phyloP scores from a whole-genome alignment of 1,140 invertebrate genomes.

The Platorchestia sp. region DNA sequence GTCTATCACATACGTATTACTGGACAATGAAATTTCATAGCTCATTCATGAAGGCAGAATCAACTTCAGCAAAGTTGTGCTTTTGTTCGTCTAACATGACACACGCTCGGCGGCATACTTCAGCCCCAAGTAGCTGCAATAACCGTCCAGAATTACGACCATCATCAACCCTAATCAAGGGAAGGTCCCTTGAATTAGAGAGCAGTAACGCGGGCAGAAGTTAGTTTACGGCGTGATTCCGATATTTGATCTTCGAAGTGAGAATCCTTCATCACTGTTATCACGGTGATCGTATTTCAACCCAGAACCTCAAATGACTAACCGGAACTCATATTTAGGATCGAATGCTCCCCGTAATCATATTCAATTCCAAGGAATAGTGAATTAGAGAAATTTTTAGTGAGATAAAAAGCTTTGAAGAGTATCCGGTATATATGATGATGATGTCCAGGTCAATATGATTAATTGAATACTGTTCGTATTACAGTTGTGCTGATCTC shows the following conservation, averaged over 20 bases:
- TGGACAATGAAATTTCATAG: neutral
- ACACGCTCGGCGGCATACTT: neutral
- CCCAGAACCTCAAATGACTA: neutral
- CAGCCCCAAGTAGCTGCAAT: neutral
- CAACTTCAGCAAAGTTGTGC: neutral
- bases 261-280: neutral
- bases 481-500: no score
- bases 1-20: neutral
- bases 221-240: neutral
- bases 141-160: neutral
- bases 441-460: no score
- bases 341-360: no score
- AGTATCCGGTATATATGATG: no score
- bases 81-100: neutral
- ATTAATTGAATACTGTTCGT: no score
- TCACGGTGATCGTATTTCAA: neutral
- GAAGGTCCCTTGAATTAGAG: neutral
- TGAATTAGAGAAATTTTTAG: no score
- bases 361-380: no score
- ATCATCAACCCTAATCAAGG: neutral
- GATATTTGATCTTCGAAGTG: neutral
- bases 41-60: neutral
- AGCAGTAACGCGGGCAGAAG: neutral
- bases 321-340: no score
- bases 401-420: no score